These are phyloP conservation scores for Elmis aenea DNA, from an alignment of 2,888 invertebrate species.

Conservation along the genomic window DNA sequence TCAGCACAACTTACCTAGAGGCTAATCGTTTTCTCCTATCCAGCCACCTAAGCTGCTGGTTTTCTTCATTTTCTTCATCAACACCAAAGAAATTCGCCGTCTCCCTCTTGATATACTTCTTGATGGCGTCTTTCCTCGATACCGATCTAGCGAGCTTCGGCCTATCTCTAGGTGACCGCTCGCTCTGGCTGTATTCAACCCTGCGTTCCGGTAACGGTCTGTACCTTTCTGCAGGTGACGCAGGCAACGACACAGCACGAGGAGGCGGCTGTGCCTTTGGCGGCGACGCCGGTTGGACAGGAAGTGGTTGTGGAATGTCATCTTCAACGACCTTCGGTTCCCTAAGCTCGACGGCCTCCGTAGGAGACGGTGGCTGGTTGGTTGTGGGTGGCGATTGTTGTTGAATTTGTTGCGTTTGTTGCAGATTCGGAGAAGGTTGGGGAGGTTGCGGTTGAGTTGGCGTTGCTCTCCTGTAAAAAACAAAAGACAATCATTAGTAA, in stretches of 20 bases:
- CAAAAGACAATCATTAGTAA: no score
- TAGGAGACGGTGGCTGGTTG: constrained; percentile 13
- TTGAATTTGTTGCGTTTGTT: constrained; percentile 37
- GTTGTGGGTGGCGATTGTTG: constrained; percentile 18
- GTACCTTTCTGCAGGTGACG: constrained; percentile 30
- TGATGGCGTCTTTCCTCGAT: constrained; percentile 48
- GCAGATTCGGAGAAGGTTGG: constrained; percentile 37
- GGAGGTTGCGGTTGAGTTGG: constrained; percentile 28
- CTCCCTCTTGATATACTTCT: constrained; percentile 69
- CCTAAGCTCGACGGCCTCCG: constrained; percentile 16
- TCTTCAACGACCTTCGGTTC: constrained; percentile 11
- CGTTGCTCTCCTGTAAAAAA: constrained; percentile 33
- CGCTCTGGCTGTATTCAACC: constrained; percentile 41
- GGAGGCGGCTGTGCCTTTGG: constrained; percentile 25
- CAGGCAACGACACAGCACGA: constrained; percentile 25
- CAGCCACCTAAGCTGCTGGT: constrained; percentile 71
- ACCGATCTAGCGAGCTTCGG: constrained; percentile 43
- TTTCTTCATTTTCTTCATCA: constrained; percentile 69
- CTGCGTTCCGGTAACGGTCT: constrained; percentile 18
- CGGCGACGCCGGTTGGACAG: constrained; percentile 12
- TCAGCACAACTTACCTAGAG: no score
- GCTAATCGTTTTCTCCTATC: constrained; percentile 75
- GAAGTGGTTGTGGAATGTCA: constrained; percentile 6
- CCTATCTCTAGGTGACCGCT: constrained; percentile 37
- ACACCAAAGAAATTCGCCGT: constrained; percentile 84